Conservation (phyloP, 2,888 invertebrate genomes). For the Hyppa rectilinea region DNA sequence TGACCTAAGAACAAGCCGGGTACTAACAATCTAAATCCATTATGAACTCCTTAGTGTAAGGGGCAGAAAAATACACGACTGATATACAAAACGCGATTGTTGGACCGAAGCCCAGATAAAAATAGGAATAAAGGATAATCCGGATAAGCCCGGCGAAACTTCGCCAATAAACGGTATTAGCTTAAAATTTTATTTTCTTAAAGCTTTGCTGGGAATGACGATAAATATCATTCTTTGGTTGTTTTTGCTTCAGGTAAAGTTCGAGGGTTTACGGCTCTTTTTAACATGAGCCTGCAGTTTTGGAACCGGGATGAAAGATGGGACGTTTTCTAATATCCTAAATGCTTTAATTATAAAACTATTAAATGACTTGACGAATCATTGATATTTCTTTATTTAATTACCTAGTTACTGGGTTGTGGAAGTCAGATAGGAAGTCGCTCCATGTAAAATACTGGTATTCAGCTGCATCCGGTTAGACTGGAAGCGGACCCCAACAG, state of each 20-base stretch:
- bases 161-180: constrained; percentile 64
- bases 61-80: constrained; percentile 49
- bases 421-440: too few species aligned
- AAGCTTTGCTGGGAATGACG: constrained; percentile 53
- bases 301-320: not conserved
- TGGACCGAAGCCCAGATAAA: constrained; percentile 58
- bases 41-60: constrained; percentile 36
- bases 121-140: constrained; percentile 63
- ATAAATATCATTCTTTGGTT: constrained; percentile 54
- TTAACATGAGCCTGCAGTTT: not conserved
- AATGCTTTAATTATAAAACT: not conserved
- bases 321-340: not conserved
- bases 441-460: too few species aligned
- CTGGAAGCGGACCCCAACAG: too few species aligned
- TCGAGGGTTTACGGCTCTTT: constrained; percentile 5
- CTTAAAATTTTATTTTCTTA: constrained; percentile 66
- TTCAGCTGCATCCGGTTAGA: too few species aligned
- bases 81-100: constrained; percentile 56
- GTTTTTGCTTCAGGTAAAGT: constrained; percentile 35
- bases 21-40: constrained; percentile 33
- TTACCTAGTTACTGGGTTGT: too few species aligned
- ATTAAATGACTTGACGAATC: not conserved
- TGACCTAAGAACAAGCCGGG: not conserved
- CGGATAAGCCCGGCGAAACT: constrained; percentile 45
- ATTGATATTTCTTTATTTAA: not conserved